Conservation (phyloP, 2,797 vertebrate genomes). For the Manis crassicaudata region DNA sequence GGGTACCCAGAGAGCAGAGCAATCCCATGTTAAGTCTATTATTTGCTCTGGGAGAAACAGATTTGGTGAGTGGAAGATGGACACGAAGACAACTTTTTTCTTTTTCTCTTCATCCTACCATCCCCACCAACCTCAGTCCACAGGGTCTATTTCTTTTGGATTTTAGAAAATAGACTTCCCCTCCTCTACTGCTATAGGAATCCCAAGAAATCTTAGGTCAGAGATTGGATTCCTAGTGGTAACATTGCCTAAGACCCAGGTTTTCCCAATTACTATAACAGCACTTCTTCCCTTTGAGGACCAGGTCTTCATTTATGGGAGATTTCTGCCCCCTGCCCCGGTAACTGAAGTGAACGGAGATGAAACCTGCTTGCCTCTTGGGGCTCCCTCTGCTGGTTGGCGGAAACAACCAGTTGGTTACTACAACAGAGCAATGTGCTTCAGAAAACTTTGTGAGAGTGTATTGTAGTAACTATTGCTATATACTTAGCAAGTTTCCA, state of each 20-base stretch:
- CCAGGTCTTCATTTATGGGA: not conserved
- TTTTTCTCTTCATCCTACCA: not conserved
- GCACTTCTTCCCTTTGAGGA: not conserved
- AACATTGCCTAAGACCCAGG: not conserved
- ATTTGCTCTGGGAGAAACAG: not conserved
- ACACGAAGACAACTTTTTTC: not conserved
- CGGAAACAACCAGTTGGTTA: not conserved
- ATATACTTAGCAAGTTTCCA: too few relatives aligned
- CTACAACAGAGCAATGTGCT: not conserved
- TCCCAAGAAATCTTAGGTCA: not conserved
- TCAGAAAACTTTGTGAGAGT: not conserved
- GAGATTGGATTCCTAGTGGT: not conserved
- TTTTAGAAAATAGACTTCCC: not conserved
- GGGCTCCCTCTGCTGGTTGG: slow-evolving; percentile 50
- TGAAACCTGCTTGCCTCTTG: not conserved
- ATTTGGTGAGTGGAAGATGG: not conserved
- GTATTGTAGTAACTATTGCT: not conserved
- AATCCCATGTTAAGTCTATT: not conserved
- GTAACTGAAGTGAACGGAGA: not conserved
- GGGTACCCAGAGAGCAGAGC: not conserved
- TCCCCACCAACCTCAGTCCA: not conserved
- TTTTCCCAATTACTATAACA: not conserved
- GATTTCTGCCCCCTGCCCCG: not conserved
- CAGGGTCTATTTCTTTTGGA: not conserved
- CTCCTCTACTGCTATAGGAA: not conserved